A percentile compares a stretch with the other conserved stretches of the same genome.
Evolutionary conservation across 2,888 invertebrate species (phyloP).

Genomic region (Drosophila neoperkinsi): DNA sequence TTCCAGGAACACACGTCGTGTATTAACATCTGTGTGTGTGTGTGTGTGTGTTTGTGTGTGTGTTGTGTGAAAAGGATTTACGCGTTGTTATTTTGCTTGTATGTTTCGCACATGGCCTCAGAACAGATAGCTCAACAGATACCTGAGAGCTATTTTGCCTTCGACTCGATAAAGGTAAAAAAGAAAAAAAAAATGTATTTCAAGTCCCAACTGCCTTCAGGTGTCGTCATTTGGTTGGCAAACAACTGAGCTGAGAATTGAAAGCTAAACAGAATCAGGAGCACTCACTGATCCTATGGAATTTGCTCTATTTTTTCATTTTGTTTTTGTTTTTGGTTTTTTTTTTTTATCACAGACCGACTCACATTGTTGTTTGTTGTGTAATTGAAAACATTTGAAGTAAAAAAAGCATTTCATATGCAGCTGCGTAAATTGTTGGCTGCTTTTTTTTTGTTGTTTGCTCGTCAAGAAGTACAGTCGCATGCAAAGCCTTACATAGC

Average conservation of each 20-base stretch:
- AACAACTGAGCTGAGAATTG: constrained; percentile 13
- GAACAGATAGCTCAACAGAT: constrained; percentile 67
- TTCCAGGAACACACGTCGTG: constrained; percentile 42
- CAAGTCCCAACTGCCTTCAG: constrained; percentile 46
- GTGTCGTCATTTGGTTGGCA: constrained; percentile 44
- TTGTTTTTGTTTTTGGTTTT: not conserved
- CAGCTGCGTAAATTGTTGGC: constrained; percentile 69
- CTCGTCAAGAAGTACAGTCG: constrained; percentile 46
- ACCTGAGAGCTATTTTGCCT: constrained; percentile 77
- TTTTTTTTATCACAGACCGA: constrained; percentile 12
- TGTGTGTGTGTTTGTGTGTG: constrained; percentile 36
- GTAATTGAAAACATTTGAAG: constrained; percentile 70
- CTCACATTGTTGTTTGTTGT: constrained; percentile 51
- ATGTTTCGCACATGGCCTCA: constrained; percentile 60
- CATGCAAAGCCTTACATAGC: constrained; percentile 36
- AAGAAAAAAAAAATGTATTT: constrained; percentile 13
- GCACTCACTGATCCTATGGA: constrained; percentile 35
- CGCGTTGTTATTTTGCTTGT: constrained; percentile 57
- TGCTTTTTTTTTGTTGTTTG: not conserved
- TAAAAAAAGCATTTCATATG: constrained; percentile 62
- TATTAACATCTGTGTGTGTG: constrained; percentile 15
- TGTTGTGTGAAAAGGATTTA: constrained; percentile 76
- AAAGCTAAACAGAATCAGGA: constrained; percentile 17
- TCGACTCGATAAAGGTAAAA: constrained; percentile 23
- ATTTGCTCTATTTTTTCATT: constrained; percentile 63